Evolutionary conservation across 1,140 invertebrate species (phyloP).

Genomic region (Himalopsyche phryganea): DNA sequence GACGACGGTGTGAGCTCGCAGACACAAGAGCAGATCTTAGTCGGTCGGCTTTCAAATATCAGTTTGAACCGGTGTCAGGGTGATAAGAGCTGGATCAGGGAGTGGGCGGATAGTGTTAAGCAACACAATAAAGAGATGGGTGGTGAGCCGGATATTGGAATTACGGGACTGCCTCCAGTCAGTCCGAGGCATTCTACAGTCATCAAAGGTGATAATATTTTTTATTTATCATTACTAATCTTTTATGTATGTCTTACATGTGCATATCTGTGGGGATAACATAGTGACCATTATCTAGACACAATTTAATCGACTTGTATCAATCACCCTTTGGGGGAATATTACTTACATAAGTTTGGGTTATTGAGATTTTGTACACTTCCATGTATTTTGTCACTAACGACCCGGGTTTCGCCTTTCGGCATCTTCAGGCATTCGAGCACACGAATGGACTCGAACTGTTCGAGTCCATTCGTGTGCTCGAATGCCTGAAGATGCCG

Average conservation of each 20-base stretch:
- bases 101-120: constrained; percentile 52
- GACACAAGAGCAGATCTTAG: constrained; percentile 41
- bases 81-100: constrained; percentile 52
- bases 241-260: neutral
- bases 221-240: neutral
- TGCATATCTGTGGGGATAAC: neutral
- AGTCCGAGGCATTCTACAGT: constrained; percentile 30
- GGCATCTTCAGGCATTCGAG: too few species aligned
- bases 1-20: constrained; percentile 31
- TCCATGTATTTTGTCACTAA: too few species aligned
- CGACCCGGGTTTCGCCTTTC: too few species aligned
- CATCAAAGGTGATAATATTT: constrained; percentile 21
- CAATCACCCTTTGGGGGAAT: too few species aligned
- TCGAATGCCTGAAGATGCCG: too few species aligned
- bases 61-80: constrained; percentile 51
- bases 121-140: constrained; percentile 46
- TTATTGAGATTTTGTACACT: too few species aligned
- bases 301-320: too few species aligned
- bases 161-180: constrained; percentile 36
- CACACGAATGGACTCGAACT: too few species aligned
- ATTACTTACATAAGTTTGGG: too few species aligned
- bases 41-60: constrained; percentile 46
- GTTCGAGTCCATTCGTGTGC: too few species aligned
- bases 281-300: neutral
- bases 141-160: constrained; percentile 35